Percentiles rank a stretch among this genome's conserved stretches.
These are phyloP conservation scores for Siphamia tubifer DNA, from an alignment of 2,113 vertebrate species.

Conservation along the genomic window DNA sequence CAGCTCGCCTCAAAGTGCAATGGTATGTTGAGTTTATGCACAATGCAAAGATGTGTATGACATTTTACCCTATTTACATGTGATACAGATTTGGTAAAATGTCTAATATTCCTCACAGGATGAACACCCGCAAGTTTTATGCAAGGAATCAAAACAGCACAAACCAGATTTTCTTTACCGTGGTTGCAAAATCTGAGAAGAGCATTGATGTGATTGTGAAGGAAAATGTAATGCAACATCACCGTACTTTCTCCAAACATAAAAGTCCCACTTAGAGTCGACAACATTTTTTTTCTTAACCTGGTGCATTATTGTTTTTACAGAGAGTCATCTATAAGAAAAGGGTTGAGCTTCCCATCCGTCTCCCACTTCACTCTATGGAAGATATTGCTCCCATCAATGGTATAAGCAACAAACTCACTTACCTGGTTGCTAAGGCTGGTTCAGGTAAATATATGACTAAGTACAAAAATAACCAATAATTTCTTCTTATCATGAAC, in stretches of 20 bases:
- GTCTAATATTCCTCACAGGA: slow-evolving; percentile 57
- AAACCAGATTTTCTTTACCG: slow-evolving; percentile 67
- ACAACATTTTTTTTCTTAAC: background rate
- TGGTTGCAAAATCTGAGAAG: too few relatives aligned
- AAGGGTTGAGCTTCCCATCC: slow-evolving; percentile 69
- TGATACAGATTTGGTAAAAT: too few relatives aligned
- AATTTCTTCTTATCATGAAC: background rate
- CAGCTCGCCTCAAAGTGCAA: slow-evolving; percentile 70
- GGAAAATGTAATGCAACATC: slow-evolving; percentile 61
- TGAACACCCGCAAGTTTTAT: slow-evolving; percentile 38
- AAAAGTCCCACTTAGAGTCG: background rate
- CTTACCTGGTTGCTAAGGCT: slow-evolving; percentile 49
- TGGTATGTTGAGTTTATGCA: slow-evolving; percentile 58
- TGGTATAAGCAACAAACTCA: slow-evolving; percentile 27
- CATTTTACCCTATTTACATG: background rate
- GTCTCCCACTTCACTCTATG: slow-evolving; percentile 70
- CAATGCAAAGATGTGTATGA: slow-evolving; percentile 68
- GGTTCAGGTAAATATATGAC: slow-evolving; percentile 45
- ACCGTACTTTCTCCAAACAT: background rate
- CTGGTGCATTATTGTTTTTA: slow-evolving; percentile 6
- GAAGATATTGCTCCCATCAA: slow-evolving; percentile 25
- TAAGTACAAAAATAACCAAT: background rate
- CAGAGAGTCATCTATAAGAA: slow-evolving; percentile 76
- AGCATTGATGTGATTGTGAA: too few relatives aligned
- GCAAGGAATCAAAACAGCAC: slow-evolving; percentile 57